Evolutionary conservation across 2,113 vertebrate genomes (phyloP).

Genomic region (Colinus virginianus): DNA sequence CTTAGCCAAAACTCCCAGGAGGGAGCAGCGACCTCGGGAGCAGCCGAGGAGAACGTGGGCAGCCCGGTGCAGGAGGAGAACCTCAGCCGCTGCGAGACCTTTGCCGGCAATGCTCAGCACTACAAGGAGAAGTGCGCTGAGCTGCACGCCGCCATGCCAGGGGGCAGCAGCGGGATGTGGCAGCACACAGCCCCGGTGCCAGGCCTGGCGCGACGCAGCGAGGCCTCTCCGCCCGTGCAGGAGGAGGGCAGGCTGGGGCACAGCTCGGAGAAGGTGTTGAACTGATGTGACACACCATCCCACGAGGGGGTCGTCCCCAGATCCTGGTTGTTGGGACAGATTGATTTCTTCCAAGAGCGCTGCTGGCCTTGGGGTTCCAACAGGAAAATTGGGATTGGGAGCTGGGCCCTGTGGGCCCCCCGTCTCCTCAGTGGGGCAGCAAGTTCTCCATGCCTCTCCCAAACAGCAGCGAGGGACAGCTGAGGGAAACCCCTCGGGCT

Average conservation of each 20-base stretch:
- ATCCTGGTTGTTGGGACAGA: not conserved
- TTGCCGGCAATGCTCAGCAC: constrained; percentile 78
- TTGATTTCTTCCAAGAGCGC: not conserved
- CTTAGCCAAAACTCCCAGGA: constrained; percentile 91
- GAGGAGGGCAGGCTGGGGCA: constrained; percentile 76
- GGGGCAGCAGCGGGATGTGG: accelerated
- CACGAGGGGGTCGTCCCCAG: accelerated
- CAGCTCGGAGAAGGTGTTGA: constrained; percentile 26
- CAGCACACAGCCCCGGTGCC: constrained; percentile 70
- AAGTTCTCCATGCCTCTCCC: not conserved
- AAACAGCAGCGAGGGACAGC: not conserved
- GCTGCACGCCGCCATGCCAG: constrained; percentile 36
- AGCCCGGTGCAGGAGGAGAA: constrained; percentile 93
- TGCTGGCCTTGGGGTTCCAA: not conserved
- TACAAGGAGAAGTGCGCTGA: constrained; percentile 67
- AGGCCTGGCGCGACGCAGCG: not conserved
- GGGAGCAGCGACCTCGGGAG: constrained; percentile 50
- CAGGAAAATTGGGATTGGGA: not conserved
- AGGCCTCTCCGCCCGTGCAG: constrained; percentile 72
- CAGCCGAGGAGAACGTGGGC: constrained; percentile 78
- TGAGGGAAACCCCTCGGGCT: accelerated
- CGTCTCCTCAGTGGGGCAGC: accelerated
- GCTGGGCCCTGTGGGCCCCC: not conserved
- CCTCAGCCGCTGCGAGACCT: constrained; percentile 77
- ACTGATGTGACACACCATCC: not conserved